These are phyloP conservation scores for Ageneiosus marmoratus DNA, from an alignment of 2,113 vertebrate genomes.

Conservation along the genomic window DNA sequence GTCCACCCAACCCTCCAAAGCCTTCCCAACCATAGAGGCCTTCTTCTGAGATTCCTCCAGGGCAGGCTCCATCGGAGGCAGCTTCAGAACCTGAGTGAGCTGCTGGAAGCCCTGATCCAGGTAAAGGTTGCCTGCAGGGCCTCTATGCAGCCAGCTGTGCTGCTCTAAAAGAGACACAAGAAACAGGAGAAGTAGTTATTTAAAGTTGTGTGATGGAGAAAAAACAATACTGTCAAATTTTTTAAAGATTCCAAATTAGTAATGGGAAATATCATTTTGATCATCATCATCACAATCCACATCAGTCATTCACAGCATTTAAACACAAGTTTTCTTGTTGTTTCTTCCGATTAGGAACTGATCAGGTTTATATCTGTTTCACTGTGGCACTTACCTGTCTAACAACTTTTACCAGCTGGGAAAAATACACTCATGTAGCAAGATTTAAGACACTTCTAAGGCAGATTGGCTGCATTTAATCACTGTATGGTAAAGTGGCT, in stretches of 20 bases:
- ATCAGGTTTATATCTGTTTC: background rate
- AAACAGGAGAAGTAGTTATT: background rate
- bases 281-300: background rate
- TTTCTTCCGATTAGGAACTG: background rate
- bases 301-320: background rate
- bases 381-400: background rate
- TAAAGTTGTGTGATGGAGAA: background rate
- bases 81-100: conserved; percentile 82
- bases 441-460: background rate
- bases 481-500: background rate
- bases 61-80: conserved; percentile 72
- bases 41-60: conserved; percentile 71
- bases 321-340: background rate
- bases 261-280: background rate
- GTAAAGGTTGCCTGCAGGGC: conserved; percentile 87
- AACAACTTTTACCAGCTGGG: background rate
- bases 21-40: conserved; percentile 75
- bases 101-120: conserved; percentile 95
- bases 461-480: background rate
- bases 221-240: background rate
- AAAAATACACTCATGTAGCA: background rate
- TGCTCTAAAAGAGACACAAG: conserved; percentile 72
- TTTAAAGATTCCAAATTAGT: background rate
- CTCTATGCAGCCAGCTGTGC: conserved; percentile 86
- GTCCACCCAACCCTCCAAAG: conserved; percentile 87